Evolutionary conservation across 2,113 vertebrate genomes (phyloP).

Genomic region (Anarrhichthys ocellatus): DNA sequence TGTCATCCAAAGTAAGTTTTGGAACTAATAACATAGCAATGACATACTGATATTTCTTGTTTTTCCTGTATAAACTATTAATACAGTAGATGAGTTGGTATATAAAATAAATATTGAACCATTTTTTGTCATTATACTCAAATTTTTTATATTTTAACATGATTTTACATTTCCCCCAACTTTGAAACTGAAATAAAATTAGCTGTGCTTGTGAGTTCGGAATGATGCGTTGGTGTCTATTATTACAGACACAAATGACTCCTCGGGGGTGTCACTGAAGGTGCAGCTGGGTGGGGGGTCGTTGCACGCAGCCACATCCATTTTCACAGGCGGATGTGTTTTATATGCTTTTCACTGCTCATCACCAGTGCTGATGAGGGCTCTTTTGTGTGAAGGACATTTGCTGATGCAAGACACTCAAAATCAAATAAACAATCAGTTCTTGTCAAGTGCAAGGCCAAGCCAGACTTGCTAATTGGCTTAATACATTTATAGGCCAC

Average conservation of each 20-base stretch:
- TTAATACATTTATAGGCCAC: conserved; percentile 51
- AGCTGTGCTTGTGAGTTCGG: conserved; percentile 8
- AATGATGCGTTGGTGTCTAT: background rate
- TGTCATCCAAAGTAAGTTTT: background rate
- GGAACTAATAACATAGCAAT: background rate
- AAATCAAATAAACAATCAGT: conserved; percentile 70
- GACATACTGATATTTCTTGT: background rate
- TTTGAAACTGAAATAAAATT: background rate
- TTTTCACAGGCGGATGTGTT: conserved; percentile 31
- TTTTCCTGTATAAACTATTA: background rate
- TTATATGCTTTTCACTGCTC: conserved; percentile 14
- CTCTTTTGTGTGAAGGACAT: conserved; percentile 58
- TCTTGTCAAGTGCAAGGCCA: conserved; percentile 34
- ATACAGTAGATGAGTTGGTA: background rate
- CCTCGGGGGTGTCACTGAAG: background rate
- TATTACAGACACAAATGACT: background rate
- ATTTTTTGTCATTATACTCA: background rate
- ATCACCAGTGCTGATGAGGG: conserved; percentile 40
- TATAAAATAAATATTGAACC: background rate
- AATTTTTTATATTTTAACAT: background rate
- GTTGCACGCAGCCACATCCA: background rate
- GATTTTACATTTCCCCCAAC: background rate
- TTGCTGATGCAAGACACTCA: conserved; percentile 65
- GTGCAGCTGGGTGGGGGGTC: background rate
- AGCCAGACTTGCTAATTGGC: conserved; percentile 56